A percentile compares a stretch with the other conserved stretches of the same genome.
Conservation (phyloP, 2,888 invertebrate genomes). For the Cataglyphis cursor region DNA sequence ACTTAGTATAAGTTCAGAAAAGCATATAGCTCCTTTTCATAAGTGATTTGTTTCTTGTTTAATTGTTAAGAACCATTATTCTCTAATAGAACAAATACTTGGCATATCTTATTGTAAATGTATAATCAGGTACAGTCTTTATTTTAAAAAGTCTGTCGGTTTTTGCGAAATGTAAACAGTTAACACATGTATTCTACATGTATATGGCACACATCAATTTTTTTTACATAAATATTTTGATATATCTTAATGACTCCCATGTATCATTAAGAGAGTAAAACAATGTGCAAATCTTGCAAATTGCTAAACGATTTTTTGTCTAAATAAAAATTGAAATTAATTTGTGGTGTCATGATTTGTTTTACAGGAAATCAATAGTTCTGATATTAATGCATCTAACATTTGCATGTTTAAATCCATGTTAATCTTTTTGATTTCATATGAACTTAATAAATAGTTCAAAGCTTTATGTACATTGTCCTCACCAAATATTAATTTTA, state of each 20-base stretch:
- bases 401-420: slow-evolving; percentile 87
- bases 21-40: slow-evolving; percentile 53
- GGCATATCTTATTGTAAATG: slow-evolving; percentile 71
- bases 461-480: slow-evolving; percentile 83
- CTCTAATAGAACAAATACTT: slow-evolving; percentile 67
- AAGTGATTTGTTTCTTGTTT: slow-evolving; percentile 15
- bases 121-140: slow-evolving; percentile 72
- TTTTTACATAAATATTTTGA: slow-evolving; percentile 56
- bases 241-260: slow-evolving; percentile 38
- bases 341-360: slow-evolving; percentile 65
- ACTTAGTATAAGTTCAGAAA: slow-evolving; percentile 56
- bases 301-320: not conserved
- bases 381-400: slow-evolving; percentile 85
- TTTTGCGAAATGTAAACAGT: slow-evolving; percentile 52
- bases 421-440: slow-evolving; percentile 87
- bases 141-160: slow-evolving; percentile 59
- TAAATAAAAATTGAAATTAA: slow-evolving; percentile 35
- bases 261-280: slow-evolving; percentile 21
- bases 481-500: slow-evolving; percentile 85
- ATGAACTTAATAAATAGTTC: slow-evolving; percentile 85
- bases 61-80: slow-evolving; percentile 46
- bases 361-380: slow-evolving; percentile 80
- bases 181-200: slow-evolving; percentile 63
- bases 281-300: slow-evolving; percentile 15
- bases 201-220: slow-evolving; percentile 74